phyloP scores from a whole-genome alignment of 92 coral and sea anemone genomes.

The Pocillopora grandis region DNA sequence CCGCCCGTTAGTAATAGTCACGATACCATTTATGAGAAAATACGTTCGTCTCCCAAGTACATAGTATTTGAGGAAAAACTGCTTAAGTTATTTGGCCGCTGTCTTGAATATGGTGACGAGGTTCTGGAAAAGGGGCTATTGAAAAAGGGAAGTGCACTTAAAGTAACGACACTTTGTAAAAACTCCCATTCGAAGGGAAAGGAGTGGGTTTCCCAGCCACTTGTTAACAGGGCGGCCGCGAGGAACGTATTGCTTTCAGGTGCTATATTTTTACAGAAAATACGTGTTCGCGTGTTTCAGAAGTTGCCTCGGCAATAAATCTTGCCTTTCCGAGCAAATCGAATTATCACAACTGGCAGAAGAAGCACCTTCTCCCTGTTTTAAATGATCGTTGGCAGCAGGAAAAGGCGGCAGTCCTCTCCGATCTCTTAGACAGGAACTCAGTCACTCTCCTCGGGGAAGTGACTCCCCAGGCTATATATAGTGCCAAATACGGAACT shows the following conservation, averaged over 20 bases:
- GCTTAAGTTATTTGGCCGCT: neutral
- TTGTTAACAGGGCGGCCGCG: no score
- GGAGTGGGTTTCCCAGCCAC: slow-evolving; percentile 1
- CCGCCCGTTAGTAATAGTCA: no score
- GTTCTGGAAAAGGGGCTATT: neutral
- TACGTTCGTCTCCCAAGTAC: neutral
- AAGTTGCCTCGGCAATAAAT: no score
- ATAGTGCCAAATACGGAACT: neutral
- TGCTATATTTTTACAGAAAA: no score
- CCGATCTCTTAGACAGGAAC: neutral
- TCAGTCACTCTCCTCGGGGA: neutral
- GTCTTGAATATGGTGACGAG: neutral
- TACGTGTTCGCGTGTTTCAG: no score
- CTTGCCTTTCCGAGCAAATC: no score
- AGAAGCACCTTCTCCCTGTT: neutral
- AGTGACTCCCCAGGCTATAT: neutral
- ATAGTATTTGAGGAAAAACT: neutral
- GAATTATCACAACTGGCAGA: no score
- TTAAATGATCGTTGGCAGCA: neutral
- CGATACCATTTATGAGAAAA: no score
- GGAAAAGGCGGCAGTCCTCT: neutral
- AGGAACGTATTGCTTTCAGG: no score
- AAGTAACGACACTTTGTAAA: neutral
- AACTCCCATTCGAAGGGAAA: neutral
- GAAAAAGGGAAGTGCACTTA: neutral